phyloP scores from a whole-genome alignment of 2,888 invertebrate genomes.

The Entomobrya proxima region DNA sequence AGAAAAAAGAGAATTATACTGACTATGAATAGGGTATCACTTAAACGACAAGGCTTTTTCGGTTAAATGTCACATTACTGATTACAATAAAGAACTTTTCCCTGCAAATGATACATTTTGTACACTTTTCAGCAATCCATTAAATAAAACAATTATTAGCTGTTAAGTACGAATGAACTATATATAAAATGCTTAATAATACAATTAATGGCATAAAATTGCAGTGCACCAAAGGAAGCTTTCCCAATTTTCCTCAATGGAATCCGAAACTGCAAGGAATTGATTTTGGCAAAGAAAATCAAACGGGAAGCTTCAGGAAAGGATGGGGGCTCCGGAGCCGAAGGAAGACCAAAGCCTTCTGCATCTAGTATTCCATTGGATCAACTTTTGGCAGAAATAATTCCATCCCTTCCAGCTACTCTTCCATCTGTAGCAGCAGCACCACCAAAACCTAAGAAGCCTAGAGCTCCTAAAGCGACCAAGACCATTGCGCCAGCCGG shows the following conservation, averaged over 20 bases:
- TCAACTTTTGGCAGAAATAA: constrained; percentile 51
- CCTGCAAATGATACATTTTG: no score
- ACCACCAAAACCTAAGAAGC: constrained; percentile 40
- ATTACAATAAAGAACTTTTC: no score
- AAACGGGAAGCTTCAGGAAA: constrained; percentile 71
- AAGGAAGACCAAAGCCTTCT: constrained; percentile 19
- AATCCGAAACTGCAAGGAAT: constrained; percentile 70
- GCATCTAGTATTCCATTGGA: constrained; percentile 37
- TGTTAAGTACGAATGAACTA: no score
- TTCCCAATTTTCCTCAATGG: constrained; percentile 72
- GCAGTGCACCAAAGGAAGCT: constrained; percentile 69
- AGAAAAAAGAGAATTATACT: background rate
- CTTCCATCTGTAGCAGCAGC: background rate
- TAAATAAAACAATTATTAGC: no score
- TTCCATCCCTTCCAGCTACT: constrained; percentile 44
- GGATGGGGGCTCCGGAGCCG: background rate
- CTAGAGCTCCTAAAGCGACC: constrained; percentile 48
- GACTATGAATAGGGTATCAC: background rate
- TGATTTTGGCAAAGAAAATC: constrained; percentile 71
- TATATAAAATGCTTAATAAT: background rate
- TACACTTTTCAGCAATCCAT: no score
- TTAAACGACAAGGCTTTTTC: background rate
- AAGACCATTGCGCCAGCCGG: constrained; percentile 38
- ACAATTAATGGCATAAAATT: background rate
- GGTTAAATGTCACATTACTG: no score